Evolutionary conservation across 1,140 invertebrate genomes (phyloP).

Genomic region (Drosophila novamexicana): DNA sequence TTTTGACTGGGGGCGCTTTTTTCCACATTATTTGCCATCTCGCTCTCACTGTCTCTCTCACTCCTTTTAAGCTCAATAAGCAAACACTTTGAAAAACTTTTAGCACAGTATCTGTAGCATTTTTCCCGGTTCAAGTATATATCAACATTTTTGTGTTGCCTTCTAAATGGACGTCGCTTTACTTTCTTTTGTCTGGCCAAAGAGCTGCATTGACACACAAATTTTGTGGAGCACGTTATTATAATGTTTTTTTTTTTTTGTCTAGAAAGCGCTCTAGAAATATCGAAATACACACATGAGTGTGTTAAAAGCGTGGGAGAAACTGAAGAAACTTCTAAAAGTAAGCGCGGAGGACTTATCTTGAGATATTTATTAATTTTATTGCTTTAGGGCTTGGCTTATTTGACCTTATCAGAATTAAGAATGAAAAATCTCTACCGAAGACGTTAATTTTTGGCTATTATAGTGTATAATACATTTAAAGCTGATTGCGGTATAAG

Average conservation of each 20-base stretch:
- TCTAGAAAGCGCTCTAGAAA: constrained; percentile 27
- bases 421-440: background rate
- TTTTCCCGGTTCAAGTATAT: constrained; percentile 25
- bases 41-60: constrained; percentile 2
- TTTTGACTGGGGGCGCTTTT: constrained; percentile 1
- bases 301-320: background rate
- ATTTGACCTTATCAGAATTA: background rate
- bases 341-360: background rate
- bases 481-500: background rate
- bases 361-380: background rate
- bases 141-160: constrained; percentile 51
- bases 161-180: constrained; percentile 70
- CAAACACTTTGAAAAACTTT: constrained; percentile 57
- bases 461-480: background rate
- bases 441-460: too few relatives aligned
- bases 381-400: background rate
- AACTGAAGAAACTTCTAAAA: constrained; percentile 4
- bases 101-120: constrained; percentile 57
- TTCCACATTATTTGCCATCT: constrained; percentile 27
- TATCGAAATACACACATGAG: background rate
- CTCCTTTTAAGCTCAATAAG: constrained; percentile 64
- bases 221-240: too few relatives aligned
- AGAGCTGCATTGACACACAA: constrained; percentile 62
- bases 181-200: constrained; percentile 68
- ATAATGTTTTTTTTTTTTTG: constrained; percentile 13